These are phyloP conservation scores for Paratilapia polleni DNA, from an alignment of 2,113 vertebrate species.

Conservation along the genomic window DNA sequence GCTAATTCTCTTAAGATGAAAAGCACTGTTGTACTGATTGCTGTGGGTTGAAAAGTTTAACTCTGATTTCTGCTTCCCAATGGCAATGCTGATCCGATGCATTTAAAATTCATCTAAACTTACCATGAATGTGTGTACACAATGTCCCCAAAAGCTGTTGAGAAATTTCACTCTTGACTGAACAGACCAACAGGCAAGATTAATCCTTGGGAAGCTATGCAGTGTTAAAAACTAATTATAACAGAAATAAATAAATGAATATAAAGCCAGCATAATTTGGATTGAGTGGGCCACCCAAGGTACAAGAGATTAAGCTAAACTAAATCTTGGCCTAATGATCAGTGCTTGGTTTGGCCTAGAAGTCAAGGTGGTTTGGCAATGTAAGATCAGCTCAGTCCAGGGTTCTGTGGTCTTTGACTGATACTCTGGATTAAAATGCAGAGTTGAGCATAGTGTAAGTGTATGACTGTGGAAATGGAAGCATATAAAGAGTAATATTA, in stretches of 20 bases:
- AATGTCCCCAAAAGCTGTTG: neutral
- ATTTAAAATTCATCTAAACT: neutral
- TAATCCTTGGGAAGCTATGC: no score
- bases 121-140: neutral
- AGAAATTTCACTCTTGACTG: neutral
- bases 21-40: neutral
- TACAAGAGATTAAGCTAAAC: neutral
- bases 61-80: neutral
- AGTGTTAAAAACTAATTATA: neutral
- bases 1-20: neutral
- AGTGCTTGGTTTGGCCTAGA: neutral
- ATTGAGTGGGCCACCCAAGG: neutral
- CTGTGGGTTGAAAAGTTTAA: neutral
- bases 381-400: neutral
- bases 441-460: neutral
- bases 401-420: neutral
- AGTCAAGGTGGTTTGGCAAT: neutral
- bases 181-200: neutral
- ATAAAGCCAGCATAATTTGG: neutral
- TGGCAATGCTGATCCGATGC: neutral
- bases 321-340: neutral
- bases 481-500: neutral
- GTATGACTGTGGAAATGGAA: neutral
- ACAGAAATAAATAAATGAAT: neutral
- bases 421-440: neutral